Percentiles rank a stretch among this genome's conserved stretches.
Conservation (phyloP, 2,797 vertebrate species). For the Phyllotis vaccarum region DNA sequence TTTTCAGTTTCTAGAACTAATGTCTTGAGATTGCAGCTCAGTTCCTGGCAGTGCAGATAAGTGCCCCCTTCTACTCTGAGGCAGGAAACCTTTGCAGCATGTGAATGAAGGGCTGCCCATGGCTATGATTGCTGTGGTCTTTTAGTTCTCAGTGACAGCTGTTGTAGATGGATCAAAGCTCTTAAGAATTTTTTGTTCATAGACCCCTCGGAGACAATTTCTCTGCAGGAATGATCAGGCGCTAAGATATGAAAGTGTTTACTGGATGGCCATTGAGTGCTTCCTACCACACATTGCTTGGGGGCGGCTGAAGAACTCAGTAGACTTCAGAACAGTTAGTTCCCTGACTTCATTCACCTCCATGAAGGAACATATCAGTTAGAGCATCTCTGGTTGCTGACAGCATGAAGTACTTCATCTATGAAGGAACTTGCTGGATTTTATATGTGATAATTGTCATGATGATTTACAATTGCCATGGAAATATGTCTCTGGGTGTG, state of each 20-base stretch:
- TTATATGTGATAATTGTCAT: not conserved
- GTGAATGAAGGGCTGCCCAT: rapidly evolving
- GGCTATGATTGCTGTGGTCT: not conserved
- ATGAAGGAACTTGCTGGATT: not conserved
- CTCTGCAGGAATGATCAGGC: not conserved
- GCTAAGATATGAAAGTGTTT: not conserved
- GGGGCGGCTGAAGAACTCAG: not conserved
- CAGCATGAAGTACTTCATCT: conserved; percentile 14
- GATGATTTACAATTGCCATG: not conserved
- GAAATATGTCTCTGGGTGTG: not conserved
- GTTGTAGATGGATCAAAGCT: not conserved
- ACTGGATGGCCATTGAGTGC: not conserved
- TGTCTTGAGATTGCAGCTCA: not conserved
- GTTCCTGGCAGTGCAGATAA: not conserved
- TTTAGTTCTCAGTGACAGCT: not conserved
- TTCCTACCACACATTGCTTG: not conserved
- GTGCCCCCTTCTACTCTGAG: not conserved
- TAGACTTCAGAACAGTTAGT: not conserved
- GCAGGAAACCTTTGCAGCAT: not conserved
- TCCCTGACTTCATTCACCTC: not conserved
- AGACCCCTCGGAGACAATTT: conserved; percentile 22
- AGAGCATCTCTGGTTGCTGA: not conserved
- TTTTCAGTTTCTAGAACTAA: conserved; percentile 1
- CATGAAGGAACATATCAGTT: not conserved
- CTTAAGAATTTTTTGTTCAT: conserved; percentile 27